These are phyloP conservation scores for Stomatorhinus ivindoensis DNA, from an alignment of 2,113 vertebrate species.

Conservation along the genomic window DNA sequence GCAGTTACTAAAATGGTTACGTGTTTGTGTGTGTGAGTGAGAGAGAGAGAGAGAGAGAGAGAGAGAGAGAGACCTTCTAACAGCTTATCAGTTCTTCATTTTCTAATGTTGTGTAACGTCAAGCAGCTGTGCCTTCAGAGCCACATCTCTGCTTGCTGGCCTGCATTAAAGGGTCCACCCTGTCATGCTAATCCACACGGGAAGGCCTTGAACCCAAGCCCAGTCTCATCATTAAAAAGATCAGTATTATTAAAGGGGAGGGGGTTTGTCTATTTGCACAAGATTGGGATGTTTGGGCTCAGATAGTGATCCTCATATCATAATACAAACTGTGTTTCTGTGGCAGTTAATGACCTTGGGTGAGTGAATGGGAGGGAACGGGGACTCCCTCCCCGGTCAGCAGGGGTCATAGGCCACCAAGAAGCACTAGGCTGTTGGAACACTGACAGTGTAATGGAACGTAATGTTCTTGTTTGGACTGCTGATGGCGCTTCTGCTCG, in stretches of 20 bases:
- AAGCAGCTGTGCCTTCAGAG: neutral
- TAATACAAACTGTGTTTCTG: neutral
- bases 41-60: too few relatives aligned
- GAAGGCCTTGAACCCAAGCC: neutral
- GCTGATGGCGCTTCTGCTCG: neutral
- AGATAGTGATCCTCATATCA: neutral
- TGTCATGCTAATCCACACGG: neutral
- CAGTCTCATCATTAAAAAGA: neutral
- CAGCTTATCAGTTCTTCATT: neutral
- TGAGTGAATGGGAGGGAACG: neutral
- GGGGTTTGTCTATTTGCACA: neutral
- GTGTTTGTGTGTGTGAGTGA: neutral
- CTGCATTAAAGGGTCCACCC: neutral
- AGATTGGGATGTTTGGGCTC: neutral
- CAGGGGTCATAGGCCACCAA: neutral
- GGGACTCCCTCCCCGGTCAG: neutral
- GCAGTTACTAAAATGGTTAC: neutral
- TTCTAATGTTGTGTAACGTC: neutral
- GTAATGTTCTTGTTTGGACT: neutral
- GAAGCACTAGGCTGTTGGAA: neutral
- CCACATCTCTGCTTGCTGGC: neutral
- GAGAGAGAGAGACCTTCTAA: neutral
- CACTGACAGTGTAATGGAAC: neutral
- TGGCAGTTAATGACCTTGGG: neutral
- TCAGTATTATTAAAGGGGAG: neutral